These are phyloP conservation scores for Jordanella pulchra DNA, from an alignment of 2,797 vertebrate species.

Conservation along the genomic window DNA sequence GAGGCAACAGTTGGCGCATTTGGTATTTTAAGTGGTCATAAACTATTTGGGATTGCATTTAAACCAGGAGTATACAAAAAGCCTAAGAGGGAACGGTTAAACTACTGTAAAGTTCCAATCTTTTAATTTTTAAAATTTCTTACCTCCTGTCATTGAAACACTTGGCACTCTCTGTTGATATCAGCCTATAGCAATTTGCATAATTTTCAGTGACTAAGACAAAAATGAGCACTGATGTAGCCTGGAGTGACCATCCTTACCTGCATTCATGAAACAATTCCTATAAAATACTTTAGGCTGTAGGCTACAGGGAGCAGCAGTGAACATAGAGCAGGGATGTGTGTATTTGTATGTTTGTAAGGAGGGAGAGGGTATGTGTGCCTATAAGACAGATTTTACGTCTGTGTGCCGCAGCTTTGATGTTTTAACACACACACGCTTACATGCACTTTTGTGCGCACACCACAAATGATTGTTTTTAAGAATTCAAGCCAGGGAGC, in stretches of 20 bases:
- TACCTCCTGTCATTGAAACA: conserved; percentile 27
- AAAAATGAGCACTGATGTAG: conserved; percentile 53
- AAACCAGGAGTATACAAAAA: not conserved
- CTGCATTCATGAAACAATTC: conserved; percentile 61
- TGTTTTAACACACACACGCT: conserved; percentile 50
- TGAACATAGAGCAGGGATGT: conserved; percentile 35
- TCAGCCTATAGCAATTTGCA: conserved; percentile 40
- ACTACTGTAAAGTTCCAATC: conserved; percentile 20
- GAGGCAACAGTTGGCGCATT: conserved; percentile 17
- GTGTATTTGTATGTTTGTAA: conserved; percentile 35
- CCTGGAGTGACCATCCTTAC: conserved; percentile 55
- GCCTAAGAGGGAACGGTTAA: not conserved
- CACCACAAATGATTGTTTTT: conserved; percentile 84
- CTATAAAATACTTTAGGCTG: conserved; percentile 44
- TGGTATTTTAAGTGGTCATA: conserved; percentile 16
- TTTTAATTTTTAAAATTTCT: conserved; percentile 26
- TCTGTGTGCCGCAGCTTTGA: conserved; percentile 72
- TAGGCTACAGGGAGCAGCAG: conserved; percentile 26
- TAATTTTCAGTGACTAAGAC: conserved; percentile 55
- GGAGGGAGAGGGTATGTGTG: conserved; percentile 19
- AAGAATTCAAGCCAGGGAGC: conserved; percentile 83
- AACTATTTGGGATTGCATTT: conserved; percentile 7
- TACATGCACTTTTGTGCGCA: conserved; percentile 34
- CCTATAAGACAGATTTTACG: conserved; percentile 66
- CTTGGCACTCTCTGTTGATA: conserved; percentile 20